These are phyloP conservation scores for Beris morrisii DNA, from an alignment of 2,888 invertebrate species.

Conservation along the genomic window DNA sequence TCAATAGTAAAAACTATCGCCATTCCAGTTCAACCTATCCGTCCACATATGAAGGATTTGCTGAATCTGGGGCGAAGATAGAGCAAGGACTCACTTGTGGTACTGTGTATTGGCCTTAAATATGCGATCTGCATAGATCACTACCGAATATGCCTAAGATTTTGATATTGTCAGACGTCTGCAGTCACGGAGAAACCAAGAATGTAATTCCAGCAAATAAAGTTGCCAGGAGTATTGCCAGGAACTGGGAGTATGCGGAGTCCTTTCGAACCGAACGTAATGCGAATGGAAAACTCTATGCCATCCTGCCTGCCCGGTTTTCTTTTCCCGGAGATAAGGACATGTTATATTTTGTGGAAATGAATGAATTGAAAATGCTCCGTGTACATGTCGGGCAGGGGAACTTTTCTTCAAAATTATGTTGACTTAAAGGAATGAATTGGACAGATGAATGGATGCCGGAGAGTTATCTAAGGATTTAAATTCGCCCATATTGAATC, in stretches of 20 bases:
- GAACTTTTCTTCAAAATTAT: conserved; percentile 23
- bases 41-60: too few relatives aligned
- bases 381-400: conserved; percentile 8
- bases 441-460: too few relatives aligned
- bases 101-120: neutral
- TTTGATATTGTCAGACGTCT: conserved; percentile 1
- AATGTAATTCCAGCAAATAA: conserved; percentile 13
- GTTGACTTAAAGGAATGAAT: conserved; percentile 17
- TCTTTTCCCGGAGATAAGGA: neutral
- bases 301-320: neutral
- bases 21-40: too few relatives aligned
- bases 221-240: conserved; percentile 10
- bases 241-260: neutral
- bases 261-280: neutral
- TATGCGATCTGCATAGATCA: neutral
- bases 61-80: too few relatives aligned
- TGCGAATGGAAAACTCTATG: conserved; percentile 4
- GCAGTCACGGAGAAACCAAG: conserved; percentile 5
- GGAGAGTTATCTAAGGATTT: too few relatives aligned
- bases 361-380: neutral
- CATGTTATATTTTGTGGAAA: conserved; percentile 23
- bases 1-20: too few relatives aligned
- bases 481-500: too few relatives aligned
- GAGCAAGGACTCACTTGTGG: neutral
- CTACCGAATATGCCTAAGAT: neutral